Base-by-base conservation (phyloP, 2,888 invertebrate species). In the Agrochola litura region DNA sequence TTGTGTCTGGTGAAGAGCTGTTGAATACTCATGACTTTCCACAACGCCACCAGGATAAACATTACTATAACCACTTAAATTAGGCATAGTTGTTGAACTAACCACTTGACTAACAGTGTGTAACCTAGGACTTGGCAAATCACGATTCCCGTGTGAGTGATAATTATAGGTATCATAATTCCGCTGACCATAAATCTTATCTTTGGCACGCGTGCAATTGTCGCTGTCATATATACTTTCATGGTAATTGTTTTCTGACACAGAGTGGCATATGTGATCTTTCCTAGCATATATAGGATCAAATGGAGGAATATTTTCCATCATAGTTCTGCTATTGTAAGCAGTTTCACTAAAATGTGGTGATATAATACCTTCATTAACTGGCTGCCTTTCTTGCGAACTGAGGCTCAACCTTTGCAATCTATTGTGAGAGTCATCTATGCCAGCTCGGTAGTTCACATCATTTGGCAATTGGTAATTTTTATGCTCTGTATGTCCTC, bases 81-180 rank as follows among this genome's bases (percentile, higher is more conserved):
- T 96, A 86, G 97, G 96, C 96, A 96, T 96, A 84, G 96, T 96
- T 83, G 94, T 95, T 75, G 96, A 96, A 89, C 95, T 95, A 65
- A 96, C 96, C 76, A 95, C 95, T 89, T 96, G 96, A 88, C 96
- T 96, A 69, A 96, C 95, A 82, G 96, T 96, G 81, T 95, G 96
- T 68, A 96, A 90, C 90, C 95, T 93, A 75, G 96, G 93, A 87
- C 92, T 95, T 77, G 93, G 90, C 78, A 95, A 82, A 84, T 96
- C 94, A 85, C 94, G 91, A 82, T 91, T 93, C 58, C 92, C 93
- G 88, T 95, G 95, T 60, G 94, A 91, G 88, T 96, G 95, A 89
- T 96, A 96, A 83, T 93, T 94, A 88, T 95, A 96, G 60, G 93
- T 87, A 88, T 96, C 95, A 89, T 94, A 96, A 89, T 95, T 95